Conservation (phyloP, 2,797 vertebrate species). For the Chelmon rostratus region DNA sequence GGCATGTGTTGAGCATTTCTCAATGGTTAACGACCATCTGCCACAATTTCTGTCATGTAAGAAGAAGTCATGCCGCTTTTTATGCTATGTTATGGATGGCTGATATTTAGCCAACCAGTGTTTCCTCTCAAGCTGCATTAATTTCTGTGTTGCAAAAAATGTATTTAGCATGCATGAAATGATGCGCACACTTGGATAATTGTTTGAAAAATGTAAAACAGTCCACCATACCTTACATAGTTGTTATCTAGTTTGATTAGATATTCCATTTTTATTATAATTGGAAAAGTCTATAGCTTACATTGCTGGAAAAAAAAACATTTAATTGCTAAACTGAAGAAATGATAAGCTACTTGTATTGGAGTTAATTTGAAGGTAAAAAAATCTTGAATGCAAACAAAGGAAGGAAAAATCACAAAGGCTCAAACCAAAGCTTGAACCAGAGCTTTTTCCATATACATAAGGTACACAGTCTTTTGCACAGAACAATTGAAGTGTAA, state of each 20-base stretch:
- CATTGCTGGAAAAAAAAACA: background rate
- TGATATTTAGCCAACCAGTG: background rate
- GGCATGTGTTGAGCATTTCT: background rate
- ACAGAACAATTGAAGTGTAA: constrained; percentile 58
- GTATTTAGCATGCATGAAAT: background rate
- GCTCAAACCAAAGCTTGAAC: constrained; percentile 11
- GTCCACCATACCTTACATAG: background rate
- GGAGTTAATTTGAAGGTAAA: constrained; percentile 1
- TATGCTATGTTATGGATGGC: background rate
- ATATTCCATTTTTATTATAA: background rate
- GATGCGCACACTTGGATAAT: background rate
- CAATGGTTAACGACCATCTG: background rate
- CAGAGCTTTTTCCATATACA: constrained; percentile 34
- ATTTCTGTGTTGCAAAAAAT: background rate
- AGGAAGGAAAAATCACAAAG: background rate
- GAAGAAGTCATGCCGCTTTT: background rate
- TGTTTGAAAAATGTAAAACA: background rate
- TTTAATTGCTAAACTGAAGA: background rate
- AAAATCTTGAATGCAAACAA: constrained; percentile 3
- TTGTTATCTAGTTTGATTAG: background rate
- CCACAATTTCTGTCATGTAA: background rate
- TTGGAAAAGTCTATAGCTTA: background rate
- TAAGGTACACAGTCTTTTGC: constrained; percentile 27
- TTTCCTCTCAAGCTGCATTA: background rate
- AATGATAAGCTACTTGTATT: constrained; percentile 17